Evolutionary conservation across 2,888 invertebrate species (phyloP).

Genomic region (Limnephilus lunatus): DNA sequence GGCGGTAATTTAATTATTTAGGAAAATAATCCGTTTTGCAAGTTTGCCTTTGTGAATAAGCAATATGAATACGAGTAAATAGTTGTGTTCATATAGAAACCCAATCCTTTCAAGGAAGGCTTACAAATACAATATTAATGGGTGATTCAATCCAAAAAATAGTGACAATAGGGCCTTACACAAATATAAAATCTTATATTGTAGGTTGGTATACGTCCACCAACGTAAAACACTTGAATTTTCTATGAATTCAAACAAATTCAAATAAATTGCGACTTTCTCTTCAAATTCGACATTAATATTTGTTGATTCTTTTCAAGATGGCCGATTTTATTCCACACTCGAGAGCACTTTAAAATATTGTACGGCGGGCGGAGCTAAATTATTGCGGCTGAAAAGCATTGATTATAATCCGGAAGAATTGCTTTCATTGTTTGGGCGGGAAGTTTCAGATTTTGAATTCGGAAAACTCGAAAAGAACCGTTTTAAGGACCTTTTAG

Average conservation of each 20-base stretch:
- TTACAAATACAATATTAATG: no score
- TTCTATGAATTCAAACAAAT: not conserved
- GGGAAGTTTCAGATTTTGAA: conserved; percentile 14
- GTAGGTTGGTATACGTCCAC: not conserved
- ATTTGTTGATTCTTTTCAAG: conserved; percentile 34
- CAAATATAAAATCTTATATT: no score
- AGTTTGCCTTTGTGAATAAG: no score
- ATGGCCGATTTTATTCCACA: conserved; percentile 13
- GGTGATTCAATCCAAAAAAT: no score
- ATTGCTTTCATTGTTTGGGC: conserved; percentile 33
- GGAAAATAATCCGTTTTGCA: no score
- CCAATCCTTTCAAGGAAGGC: no score
- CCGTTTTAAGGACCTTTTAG: conserved; percentile 3
- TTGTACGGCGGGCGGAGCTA: not conserved
- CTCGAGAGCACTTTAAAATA: conserved; percentile 35
- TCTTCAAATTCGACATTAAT: not conserved
- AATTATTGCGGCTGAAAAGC: conserved; percentile 36
- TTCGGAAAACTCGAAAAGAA: not conserved
- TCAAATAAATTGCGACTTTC: conserved; percentile 28
- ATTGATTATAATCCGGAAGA: conserved; percentile 52
- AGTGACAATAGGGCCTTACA: no score
- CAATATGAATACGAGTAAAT: no score
- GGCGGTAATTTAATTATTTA: no score
- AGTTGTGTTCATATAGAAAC: no score
- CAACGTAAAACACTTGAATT: not conserved